Evolutionary conservation across 2,888 invertebrate species (phyloP).

Genomic region (Amphipyra tragopoginis): DNA sequence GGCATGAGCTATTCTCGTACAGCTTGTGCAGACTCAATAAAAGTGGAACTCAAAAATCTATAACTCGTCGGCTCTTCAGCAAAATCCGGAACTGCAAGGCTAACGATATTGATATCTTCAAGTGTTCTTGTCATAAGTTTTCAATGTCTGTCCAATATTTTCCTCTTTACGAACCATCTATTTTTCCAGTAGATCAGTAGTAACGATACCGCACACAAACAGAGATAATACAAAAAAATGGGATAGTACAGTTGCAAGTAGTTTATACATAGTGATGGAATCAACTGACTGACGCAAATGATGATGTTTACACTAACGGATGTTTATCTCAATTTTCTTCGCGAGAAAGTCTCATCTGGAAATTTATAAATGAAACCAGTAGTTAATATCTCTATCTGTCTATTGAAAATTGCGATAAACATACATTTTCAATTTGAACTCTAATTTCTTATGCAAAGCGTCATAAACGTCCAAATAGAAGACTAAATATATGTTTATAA

Average conservation of each 20-base stretch:
- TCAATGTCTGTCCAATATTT: background rate
- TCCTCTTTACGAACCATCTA: background rate
- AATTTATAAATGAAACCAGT: too few species aligned
- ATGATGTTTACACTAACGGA: background rate
- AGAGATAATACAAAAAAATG: background rate
- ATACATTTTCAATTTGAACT: conserved; percentile 10
- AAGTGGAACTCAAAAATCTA: too few species aligned
- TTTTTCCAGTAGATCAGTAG: background rate
- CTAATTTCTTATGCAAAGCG: conserved; percentile 4
- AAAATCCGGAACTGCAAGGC: too few species aligned
- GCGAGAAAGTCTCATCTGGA: too few species aligned
- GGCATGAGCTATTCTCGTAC: too few species aligned
- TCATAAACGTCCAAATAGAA: too few species aligned
- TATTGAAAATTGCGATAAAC: conserved; percentile 1
- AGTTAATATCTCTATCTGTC: too few species aligned
- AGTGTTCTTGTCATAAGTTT: background rate
- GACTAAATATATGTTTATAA: conserved; percentile 6
- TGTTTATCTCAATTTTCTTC: background rate
- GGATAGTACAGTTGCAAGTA: background rate
- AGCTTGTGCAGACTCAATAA: too few species aligned
- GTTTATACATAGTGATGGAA: background rate
- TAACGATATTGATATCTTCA: too few species aligned
- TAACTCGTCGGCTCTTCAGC: too few species aligned
- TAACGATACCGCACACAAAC: background rate
- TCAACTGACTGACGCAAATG: conserved; percentile 5